phyloP scores from a whole-genome alignment of 1,140 invertebrate genomes.

The Eriocheir sinensis region DNA sequence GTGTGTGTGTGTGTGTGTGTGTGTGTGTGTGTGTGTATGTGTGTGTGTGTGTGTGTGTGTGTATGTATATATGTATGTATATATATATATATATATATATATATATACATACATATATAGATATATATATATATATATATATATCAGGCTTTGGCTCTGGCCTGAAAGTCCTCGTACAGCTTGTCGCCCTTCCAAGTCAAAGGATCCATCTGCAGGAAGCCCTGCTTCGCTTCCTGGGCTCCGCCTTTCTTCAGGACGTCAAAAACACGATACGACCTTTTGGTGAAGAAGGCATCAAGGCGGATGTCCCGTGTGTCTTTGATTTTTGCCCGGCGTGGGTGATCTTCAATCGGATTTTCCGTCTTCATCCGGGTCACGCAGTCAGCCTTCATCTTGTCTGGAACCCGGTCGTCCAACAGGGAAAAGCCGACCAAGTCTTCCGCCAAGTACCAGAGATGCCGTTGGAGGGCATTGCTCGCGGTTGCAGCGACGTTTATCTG shows the following conservation, averaged over 20 bases:
- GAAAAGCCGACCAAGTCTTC: slow-evolving; percentile 53
- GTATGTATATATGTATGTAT: background rate
- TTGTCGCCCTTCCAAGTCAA: slow-evolving; percentile 32
- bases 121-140: slow-evolving; percentile 25
- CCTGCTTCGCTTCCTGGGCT: slow-evolving; percentile 45
- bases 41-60: too few species aligned
- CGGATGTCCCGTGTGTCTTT: slow-evolving; percentile 31
- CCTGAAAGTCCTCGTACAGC: slow-evolving; percentile 55
- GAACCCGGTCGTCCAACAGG: slow-evolving; percentile 55
- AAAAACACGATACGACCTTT: slow-evolving; percentile 30
- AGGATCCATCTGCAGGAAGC: slow-evolving; percentile 46
- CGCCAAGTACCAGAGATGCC: too few species aligned
- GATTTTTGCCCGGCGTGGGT: slow-evolving; percentile 49
- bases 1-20: too few species aligned
- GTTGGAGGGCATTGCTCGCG: slow-evolving; percentile 50
- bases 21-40: too few species aligned
- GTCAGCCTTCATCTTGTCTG: slow-evolving; percentile 57
- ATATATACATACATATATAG: background rate
- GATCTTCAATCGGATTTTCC: slow-evolving; percentile 37
- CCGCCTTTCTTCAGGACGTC: slow-evolving; percentile 1
- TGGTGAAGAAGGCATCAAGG: slow-evolving; percentile 54
- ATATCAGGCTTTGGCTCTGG: slow-evolving; percentile 47
- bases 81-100: slow-evolving; percentile 53
- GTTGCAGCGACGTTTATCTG: too few species aligned
- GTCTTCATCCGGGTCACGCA: too few species aligned